Conservation (phyloP, 2,888 invertebrate species). For the Dasysyrphus albostriatus region DNA sequence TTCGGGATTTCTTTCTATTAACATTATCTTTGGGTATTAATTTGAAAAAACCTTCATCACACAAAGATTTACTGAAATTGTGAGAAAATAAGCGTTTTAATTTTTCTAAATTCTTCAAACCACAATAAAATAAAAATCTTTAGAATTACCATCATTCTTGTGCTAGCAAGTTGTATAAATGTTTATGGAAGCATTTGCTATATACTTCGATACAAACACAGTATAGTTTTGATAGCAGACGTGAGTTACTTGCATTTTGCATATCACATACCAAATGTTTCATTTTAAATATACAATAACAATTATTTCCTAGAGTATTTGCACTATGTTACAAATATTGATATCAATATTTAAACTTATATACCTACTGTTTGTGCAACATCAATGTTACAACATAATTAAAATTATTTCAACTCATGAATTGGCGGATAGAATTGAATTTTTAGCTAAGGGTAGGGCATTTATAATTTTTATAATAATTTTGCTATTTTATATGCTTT, state of each 20-base stretch:
- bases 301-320: slow-evolving; percentile 30
- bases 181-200: slow-evolving; percentile 25
- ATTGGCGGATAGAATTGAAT: slow-evolving; percentile 34
- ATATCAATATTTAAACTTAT: slow-evolving; percentile 36
- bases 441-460: slow-evolving; percentile 28
- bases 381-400: slow-evolving; percentile 21
- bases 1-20: not conserved
- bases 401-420: slow-evolving; percentile 20
- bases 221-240: slow-evolving; percentile 21
- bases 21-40: slow-evolving; percentile 24
- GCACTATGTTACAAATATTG: slow-evolving; percentile 33
- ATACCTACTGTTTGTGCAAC: slow-evolving; percentile 15
- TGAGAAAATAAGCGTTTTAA: not conserved
- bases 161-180: not conserved
- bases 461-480: not conserved
- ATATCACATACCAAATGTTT: too few species aligned
- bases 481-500: not conserved
- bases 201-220: slow-evolving; percentile 24
- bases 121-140: not conserved
- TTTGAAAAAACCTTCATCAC: not conserved
- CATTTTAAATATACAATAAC: too few species aligned
- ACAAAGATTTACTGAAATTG: not conserved
- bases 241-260: not conserved
- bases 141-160: slow-evolving; percentile 24
- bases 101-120: too few species aligned